These are phyloP conservation scores for Gopherus evgoodei DNA, from an alignment of 2,113 vertebrate genomes.

Conservation along the genomic window DNA sequence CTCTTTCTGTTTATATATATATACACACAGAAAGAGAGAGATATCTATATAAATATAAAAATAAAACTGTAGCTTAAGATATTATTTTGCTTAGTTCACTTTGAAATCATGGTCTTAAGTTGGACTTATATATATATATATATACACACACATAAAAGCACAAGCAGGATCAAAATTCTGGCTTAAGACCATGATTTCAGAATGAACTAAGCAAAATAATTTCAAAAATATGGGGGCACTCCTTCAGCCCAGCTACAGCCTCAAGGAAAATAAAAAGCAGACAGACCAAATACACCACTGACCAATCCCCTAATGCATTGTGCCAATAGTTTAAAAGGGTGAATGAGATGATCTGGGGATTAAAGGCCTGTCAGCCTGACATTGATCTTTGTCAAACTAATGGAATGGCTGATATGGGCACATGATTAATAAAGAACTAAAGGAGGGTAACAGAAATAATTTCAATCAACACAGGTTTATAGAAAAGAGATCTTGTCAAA, in stretches of 20 bases:
- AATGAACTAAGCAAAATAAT: not conserved
- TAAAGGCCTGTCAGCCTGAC: not conserved
- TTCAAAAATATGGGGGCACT: not conserved
- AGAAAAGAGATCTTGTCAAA: not conserved
- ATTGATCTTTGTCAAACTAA: not conserved
- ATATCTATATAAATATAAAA: no score
- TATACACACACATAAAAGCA: not conserved
- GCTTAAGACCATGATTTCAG: not conserved
- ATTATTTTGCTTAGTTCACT: no score
- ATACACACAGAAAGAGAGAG: no score
- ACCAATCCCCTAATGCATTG: not conserved
- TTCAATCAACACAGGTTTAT: not conserved
- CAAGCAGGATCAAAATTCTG: not conserved
- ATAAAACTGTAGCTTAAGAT: no score
- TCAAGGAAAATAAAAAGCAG: not conserved
- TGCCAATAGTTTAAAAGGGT: not conserved
- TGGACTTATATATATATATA: no score
- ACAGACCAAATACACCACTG: not conserved
- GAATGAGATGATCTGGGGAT: not conserved
- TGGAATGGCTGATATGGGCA: not conserved
- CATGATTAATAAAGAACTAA: not conserved
- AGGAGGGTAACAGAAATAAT: not conserved
- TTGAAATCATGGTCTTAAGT: no score
- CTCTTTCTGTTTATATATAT: not conserved
- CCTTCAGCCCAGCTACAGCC: not conserved